Conservation (phyloP, 2,113 vertebrate genomes). For the Pomatorhinus ruficollis region DNA sequence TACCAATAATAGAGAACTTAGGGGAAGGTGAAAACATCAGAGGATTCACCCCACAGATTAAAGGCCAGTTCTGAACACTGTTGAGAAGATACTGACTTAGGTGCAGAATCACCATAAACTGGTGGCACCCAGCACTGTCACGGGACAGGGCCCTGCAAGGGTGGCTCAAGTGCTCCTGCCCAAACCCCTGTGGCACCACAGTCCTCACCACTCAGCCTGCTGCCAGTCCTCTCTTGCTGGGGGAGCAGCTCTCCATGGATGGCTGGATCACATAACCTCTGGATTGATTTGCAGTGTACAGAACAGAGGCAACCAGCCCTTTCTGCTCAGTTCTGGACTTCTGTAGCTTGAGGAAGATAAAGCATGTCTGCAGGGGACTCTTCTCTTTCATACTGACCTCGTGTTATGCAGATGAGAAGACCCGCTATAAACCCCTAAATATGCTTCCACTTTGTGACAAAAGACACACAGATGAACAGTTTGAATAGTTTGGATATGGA, state of each 20-base stretch:
- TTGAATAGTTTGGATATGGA: neutral
- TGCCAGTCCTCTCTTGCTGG: neutral
- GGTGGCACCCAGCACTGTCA: neutral
- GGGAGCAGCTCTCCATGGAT: neutral
- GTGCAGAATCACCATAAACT: neutral
- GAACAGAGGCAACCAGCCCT: neutral
- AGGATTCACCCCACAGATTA: neutral
- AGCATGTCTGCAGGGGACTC: neutral
- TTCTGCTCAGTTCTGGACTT: neutral
- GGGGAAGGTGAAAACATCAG: neutral
- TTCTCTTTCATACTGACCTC: neutral
- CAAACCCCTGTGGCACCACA: fast-evolving
- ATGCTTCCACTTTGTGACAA: neutral
- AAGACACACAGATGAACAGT: neutral
- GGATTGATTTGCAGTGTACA: neutral
- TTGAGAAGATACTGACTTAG: neutral
- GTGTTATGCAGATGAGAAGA: neutral
- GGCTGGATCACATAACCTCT: neutral
- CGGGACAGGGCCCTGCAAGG: neutral
- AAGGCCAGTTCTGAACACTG: neutral
- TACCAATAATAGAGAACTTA: neutral
- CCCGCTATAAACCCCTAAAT: neutral
- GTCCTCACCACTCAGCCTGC: neutral
- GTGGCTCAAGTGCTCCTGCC: neutral
- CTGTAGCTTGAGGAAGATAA: neutral